phyloP scores from a whole-genome alignment of 1,140 invertebrate species.

The Drosophila tristis region DNA sequence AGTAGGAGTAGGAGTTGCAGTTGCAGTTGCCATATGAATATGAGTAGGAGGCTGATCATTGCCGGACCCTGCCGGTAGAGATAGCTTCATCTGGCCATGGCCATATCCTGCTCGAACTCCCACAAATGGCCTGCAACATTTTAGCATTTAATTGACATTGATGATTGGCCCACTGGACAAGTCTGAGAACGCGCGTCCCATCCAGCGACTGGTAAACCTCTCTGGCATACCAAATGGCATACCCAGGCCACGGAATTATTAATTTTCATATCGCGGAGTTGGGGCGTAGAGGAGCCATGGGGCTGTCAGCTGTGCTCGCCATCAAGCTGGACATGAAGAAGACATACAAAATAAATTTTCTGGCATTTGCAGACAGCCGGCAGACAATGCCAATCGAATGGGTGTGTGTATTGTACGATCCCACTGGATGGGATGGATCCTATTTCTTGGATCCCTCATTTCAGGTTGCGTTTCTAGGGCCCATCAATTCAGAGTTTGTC shows the following conservation, averaged over 20 bases:
- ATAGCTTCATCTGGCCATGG: slow-evolving; percentile 64
- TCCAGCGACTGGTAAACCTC: not conserved
- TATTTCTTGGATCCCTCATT: not conserved
- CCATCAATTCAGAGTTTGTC: slow-evolving; percentile 59
- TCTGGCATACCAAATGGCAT: slow-evolving; percentile 42
- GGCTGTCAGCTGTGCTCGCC: slow-evolving; percentile 51
- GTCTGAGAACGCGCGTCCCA: slow-evolving; percentile 54
- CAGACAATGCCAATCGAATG: slow-evolving; percentile 43
- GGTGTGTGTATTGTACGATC: slow-evolving; percentile 1
- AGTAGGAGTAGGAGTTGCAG: slow-evolving; percentile 4
- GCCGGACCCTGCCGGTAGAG: slow-evolving; percentile 35
- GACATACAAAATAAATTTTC: slow-evolving; percentile 77
- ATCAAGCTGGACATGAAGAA: slow-evolving; percentile 67
- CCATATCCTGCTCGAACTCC: slow-evolving; percentile 58
- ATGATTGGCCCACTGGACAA: slow-evolving; percentile 71
- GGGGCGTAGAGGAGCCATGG: slow-evolving; percentile 42
- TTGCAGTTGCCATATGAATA: not conserved
- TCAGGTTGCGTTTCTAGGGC: slow-evolving; percentile 54
- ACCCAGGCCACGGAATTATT: slow-evolving; percentile 56
- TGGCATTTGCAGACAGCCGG: slow-evolving; percentile 72
- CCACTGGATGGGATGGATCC: not conserved
- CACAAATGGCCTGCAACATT: slow-evolving; percentile 60
- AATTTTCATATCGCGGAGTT: slow-evolving; percentile 72
- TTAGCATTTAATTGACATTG: slow-evolving; percentile 81
- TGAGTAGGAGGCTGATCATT: slow-evolving; percentile 6